Base-by-base conservation (phyloP, 2,888 invertebrate genomes). In the Cataglyphis altisquamis region DNA sequence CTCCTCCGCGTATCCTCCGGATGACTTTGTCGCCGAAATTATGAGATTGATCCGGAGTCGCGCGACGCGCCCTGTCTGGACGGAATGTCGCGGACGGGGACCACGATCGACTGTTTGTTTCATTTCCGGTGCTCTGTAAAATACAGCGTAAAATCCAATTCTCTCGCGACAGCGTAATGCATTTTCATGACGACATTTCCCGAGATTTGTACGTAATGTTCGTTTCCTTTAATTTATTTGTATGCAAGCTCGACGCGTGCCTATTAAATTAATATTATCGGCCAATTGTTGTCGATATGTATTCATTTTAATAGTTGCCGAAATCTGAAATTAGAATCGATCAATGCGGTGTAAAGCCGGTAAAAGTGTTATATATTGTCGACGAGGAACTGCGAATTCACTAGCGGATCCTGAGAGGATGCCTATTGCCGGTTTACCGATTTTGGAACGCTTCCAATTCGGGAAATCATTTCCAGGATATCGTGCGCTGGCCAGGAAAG, bases 21-120 rank as follows among this genome's bases (percentile, higher is more conserved):
- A 77, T 84, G 86, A 87, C 88, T 90, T 87, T 87, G 87, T 89
- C 88, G 87, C 84, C 83, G 87, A 91, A 93, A 94, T 94, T 93
- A 93, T 92, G 92, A 92, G 91, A 89, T 91, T 91, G 91, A 92
- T 91, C 87, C 89, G 90, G 90, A 91, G 91, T 92, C 91, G 48
- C 48, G 48, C 48, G 89, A 90, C 91, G 82, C 77, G 52, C 62
- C 41, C 4, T 29, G 67, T 70, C 36, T 52, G 48, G 66, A 21
- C 41, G 75, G 55, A 66, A 82, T 77, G 64, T 66, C 39, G 73
- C 82, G 75, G 32, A 75, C 63, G 70, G 70, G 57, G 60, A 60
- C 1, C 48, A 18, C 48, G 48, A 48, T 52, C 70, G 78, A 70
- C 45, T 60, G 70, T 70, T 70, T 45, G 32, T 78, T 78, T 70